Conservation (phyloP, 1,140 invertebrate species). For the Asobara japonica region DNA sequence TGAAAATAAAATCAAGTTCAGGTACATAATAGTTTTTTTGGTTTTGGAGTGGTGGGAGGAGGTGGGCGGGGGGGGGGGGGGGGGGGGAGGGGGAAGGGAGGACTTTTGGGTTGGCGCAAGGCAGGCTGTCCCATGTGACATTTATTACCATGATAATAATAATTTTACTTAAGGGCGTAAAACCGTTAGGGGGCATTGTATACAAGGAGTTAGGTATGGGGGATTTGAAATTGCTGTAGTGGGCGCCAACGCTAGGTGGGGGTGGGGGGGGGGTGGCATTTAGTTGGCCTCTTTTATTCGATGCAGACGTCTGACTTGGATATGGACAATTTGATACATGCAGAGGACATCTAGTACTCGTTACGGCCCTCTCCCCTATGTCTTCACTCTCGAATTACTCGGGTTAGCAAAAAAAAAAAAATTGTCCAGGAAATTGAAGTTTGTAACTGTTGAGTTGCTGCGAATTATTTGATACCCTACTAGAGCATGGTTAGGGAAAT, state of each 20-base stretch:
- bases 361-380: not conserved
- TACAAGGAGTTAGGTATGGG: not conserved
- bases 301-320: constrained; percentile 9
- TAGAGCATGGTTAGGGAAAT: too few species aligned
- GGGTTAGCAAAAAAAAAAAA: too few species aligned
- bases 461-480: too few species aligned
- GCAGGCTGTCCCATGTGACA: not conserved
- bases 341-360: not conserved
- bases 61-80: too few species aligned
- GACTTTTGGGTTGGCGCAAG: constrained; percentile 16
- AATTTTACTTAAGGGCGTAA: constrained; percentile 1
- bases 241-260: constrained; percentile 9
- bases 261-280: too few species aligned
- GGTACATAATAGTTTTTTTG: too few species aligned
- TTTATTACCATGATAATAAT: constrained; percentile 8
- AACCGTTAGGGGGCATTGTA: not conserved
- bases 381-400: not conserved
- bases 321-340: constrained; percentile 17
- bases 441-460: too few species aligned
- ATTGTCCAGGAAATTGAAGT: too few species aligned
- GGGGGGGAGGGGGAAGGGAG: too few species aligned
- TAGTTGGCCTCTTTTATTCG: constrained; percentile 12
- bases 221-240: constrained; percentile 11
- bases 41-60: too few species aligned
- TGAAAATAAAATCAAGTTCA: too few species aligned